Base-by-base conservation (phyloP, 2,113 vertebrate species). In the Hypomesus transpacificus region DNA sequence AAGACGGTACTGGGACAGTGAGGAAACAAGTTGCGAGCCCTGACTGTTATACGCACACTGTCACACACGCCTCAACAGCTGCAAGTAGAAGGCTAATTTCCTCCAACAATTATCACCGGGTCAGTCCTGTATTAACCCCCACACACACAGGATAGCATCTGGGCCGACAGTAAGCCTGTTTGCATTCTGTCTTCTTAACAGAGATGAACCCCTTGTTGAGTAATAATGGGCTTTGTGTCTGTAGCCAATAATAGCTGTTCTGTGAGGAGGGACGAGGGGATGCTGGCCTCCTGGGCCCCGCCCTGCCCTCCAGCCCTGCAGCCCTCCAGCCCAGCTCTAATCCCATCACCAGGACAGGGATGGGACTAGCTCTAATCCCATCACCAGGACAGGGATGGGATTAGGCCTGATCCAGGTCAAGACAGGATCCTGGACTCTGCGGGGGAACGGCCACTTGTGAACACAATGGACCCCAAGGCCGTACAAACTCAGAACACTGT, bases 181-280 rank as follows among this genome's bases (percentile, higher is more conserved):
- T 28, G 34, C 21, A 62, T 69, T 70, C 68, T 66, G 39, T 34
- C 68, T 11, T 56, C 24, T 17, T 2, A 46, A 17, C 2, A 9
- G n/a, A 8, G 61, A 22, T 79, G 51, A 77, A 57, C 14, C 69
- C 39, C 54, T 16, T 7, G 2, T 53, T 46, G 69, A 70, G 68
- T 20, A n/a, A 24, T 88, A 89, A 87, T 74, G 70, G 79, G 87
- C 74, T 90, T 88, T 74, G 60, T 66, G 78, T 68, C 63, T 11
- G 34, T 59, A 52, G 77, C 77, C 62, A 81, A 82, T 82, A 80
- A 84, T 76, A 69, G 46, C 67, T 56, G 66, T 83, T 86, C 80
- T 57, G 46, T 72, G 89, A 85, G 31, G 62, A 73, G 14, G 7
- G 68, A 76, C 26, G 66, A 65, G 82, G 74, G 39, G 39, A 46